A percentile compares a stretch with the other conserved stretches of the same genome.
These are phyloP conservation scores for Nestor notabilis DNA, from an alignment of 2,113 vertebrate species.

Conservation along the genomic window DNA sequence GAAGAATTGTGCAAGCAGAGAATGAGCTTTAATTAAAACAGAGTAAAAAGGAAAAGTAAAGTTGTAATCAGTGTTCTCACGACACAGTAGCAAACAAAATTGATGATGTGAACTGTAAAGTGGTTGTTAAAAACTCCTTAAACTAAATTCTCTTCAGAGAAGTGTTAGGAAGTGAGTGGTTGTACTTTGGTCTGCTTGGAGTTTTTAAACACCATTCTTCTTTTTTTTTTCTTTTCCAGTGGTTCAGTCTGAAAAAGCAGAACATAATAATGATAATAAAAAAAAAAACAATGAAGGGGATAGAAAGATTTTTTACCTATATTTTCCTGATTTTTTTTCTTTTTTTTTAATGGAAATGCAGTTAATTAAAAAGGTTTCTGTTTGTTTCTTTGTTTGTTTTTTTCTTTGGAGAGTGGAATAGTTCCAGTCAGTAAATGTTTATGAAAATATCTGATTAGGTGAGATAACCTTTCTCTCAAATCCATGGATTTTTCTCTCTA, in stretches of 20 bases:
- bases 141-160: background rate
- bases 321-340: background rate
- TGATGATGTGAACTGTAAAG: background rate
- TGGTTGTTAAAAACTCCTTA: background rate
- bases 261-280: background rate
- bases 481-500: background rate
- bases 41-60: background rate
- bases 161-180: background rate
- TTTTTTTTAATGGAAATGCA: background rate
- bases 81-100: background rate
- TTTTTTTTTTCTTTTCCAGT: background rate
- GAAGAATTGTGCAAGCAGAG: background rate
- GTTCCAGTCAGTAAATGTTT: background rate
- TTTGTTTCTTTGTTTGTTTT: accelerated
- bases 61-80: background rate
- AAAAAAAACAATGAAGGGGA: background rate
- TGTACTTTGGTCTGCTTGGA: background rate
- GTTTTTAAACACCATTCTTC: background rate
- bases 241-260: background rate
- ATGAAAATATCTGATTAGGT: background rate
- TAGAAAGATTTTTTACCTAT: background rate
- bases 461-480: background rate
- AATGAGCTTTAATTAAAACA: background rate
- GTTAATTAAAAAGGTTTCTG: background rate
- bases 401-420: background rate